Evolutionary conservation across 1,140 invertebrate species (phyloP).

Genomic region (Formica selysi): DNA sequence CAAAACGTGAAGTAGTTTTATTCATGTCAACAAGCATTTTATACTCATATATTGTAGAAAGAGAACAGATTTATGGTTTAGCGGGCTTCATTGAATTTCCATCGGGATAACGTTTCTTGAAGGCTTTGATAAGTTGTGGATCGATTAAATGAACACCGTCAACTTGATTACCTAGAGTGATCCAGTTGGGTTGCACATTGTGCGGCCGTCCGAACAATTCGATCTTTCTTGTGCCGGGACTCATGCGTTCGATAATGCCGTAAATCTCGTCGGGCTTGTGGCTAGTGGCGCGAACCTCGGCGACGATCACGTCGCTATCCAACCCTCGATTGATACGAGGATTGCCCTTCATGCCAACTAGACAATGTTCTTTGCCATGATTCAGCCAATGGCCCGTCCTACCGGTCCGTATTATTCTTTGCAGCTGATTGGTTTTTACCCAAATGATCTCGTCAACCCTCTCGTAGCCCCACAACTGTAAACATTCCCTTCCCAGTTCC

Average conservation of each 20-base stretch:
- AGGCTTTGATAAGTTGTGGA: slow-evolving; percentile 95
- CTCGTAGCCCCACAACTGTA: slow-evolving; percentile 98
- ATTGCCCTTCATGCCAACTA: slow-evolving; percentile 98
- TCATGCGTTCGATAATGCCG: slow-evolving; percentile 95
- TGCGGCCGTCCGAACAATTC: slow-evolving; percentile 99
- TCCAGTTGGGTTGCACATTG: slow-evolving; percentile 99
- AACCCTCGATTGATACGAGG: slow-evolving; percentile 96
- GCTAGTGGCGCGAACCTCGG: slow-evolving; percentile 98
- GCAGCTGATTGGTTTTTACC: slow-evolving; percentile 99
- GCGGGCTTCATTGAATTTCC: slow-evolving; percentile 93
- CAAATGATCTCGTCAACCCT: slow-evolving; percentile 99
- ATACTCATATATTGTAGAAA: not conserved
- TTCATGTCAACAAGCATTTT: not conserved
- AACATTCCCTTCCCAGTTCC: slow-evolving; percentile 97
- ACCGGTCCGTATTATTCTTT: slow-evolving; percentile 98
- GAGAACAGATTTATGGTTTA: slow-evolving; percentile 75
- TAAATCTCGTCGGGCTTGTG: slow-evolving; percentile 99
- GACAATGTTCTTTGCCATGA: slow-evolving; percentile 99
- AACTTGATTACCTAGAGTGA: slow-evolving; percentile 97
- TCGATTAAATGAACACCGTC: slow-evolving; percentile 98
- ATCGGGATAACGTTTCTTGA: slow-evolving; percentile 97
- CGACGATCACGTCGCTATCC: slow-evolving; percentile 99
- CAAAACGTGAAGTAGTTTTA: slow-evolving; percentile 15
- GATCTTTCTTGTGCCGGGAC: slow-evolving; percentile 98
- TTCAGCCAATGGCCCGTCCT: slow-evolving; percentile 99